phyloP scores from a whole-genome alignment of 2,888 invertebrate species.

The Trachelus troglodyta region DNA sequence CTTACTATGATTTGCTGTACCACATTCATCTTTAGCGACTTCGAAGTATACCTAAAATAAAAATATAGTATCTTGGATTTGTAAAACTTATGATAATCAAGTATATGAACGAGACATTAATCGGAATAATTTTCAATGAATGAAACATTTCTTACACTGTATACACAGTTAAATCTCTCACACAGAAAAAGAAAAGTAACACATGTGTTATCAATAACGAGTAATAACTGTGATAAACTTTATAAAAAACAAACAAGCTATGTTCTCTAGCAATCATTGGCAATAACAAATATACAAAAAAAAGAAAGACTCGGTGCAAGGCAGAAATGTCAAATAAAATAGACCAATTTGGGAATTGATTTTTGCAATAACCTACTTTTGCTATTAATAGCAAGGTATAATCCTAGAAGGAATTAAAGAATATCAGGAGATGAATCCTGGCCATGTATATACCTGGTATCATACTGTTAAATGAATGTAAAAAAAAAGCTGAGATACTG shows the following conservation, averaged over 20 bases:
- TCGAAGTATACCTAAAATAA: constrained; percentile 30
- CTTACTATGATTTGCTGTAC: background rate
- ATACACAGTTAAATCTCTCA: background rate
- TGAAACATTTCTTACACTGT: background rate
- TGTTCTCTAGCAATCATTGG: background rate
- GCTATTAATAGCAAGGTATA: constrained; percentile 47
- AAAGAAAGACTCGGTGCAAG: background rate
- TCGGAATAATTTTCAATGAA: background rate
- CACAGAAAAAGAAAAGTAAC: background rate
- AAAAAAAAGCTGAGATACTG: background rate
- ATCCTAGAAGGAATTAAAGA: background rate
- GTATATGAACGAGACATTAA: background rate
- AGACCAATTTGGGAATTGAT: constrained; percentile 45
- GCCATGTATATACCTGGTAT: background rate
- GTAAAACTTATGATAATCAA: background rate
- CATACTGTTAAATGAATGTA: background rate
- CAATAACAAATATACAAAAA: background rate
- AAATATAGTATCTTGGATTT: background rate
- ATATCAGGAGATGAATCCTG: background rate
- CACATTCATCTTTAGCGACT: constrained; percentile 28
- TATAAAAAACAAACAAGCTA: background rate
- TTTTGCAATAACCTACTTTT: constrained; percentile 48
- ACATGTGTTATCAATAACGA: background rate
- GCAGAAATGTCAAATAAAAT: constrained; percentile 11
- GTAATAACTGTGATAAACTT: background rate